Percentiles rank a stretch among this genome's conserved stretches.
Evolutionary conservation across 2,113 vertebrate genomes (phyloP).

Genomic region (Melospiza melodia): DNA sequence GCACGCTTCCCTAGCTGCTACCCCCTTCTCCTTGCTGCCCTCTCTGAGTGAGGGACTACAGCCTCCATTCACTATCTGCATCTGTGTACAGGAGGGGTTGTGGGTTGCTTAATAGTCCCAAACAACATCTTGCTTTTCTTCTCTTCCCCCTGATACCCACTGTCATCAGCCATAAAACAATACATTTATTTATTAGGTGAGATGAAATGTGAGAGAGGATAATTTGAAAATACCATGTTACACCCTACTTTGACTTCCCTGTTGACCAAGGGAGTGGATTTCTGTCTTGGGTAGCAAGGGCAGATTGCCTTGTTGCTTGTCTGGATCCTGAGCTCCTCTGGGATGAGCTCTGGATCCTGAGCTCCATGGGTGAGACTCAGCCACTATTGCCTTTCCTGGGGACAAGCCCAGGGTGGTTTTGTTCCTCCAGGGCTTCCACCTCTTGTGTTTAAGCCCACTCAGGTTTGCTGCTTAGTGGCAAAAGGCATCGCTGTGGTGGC

Average conservation of each 20-base stretch:
- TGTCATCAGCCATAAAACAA: neutral
- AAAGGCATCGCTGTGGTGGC: fast-evolving
- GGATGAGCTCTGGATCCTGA: neutral
- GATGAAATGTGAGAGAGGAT: fast-evolving
- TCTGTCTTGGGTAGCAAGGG: neutral
- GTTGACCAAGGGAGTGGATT: neutral
- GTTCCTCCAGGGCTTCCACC: neutral
- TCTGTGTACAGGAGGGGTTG: neutral
- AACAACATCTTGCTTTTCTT: neutral
- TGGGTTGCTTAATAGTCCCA: neutral
- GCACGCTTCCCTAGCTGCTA: neutral
- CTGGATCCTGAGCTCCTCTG: neutral
- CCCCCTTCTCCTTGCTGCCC: neutral
- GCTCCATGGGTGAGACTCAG: neutral
- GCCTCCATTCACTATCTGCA: neutral
- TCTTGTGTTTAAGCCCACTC: neutral
- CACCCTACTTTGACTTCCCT: neutral
- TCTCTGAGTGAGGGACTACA: neutral
- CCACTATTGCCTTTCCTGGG: neutral
- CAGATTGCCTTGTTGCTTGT: neutral
- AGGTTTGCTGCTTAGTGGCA: neutral
- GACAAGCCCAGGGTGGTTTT: neutral
- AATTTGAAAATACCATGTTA: neutral
- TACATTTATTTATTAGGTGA: neutral
- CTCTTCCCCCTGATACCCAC: neutral